A percentile compares a stretch with the other conserved stretches of the same genome.
Conservation (phyloP, 2,888 invertebrate genomes). For the Odontocolon sp. region DNA sequence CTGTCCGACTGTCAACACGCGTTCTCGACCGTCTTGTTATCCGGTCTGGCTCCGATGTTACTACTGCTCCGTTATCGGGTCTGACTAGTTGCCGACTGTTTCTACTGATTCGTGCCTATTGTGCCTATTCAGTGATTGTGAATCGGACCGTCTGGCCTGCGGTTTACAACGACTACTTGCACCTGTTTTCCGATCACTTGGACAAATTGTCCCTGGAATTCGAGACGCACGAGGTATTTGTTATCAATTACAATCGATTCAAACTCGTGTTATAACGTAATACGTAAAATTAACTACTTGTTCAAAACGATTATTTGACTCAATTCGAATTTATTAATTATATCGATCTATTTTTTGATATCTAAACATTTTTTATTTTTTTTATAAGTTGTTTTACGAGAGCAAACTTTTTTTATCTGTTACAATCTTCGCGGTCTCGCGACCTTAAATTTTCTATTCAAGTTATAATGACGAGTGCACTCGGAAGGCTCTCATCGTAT, state of each 20-base stretch:
- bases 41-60: background rate
- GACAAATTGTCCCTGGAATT: slow-evolving; percentile 9
- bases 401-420: too few species aligned
- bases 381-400: too few species aligned
- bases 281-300: background rate
- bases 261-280: background rate
- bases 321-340: too few species aligned
- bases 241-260: background rate
- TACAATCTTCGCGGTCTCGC: slow-evolving; percentile 40
- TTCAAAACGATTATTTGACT: too few species aligned
- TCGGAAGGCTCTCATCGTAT: slow-evolving; percentile 20
- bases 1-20: background rate
- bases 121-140: slow-evolving; percentile 60
- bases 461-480: slow-evolving; percentile 38
- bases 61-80: slow-evolving; percentile 10
- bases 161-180: background rate
- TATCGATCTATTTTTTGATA: background rate
- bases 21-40: background rate
- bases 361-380: too few species aligned
- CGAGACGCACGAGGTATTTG: slow-evolving; percentile 49
- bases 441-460: slow-evolving; percentile 11
- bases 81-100: slow-evolving; percentile 37
- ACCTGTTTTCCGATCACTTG: background rate
- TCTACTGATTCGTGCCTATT: slow-evolving; percentile 39
- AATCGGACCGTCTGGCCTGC: slow-evolving; percentile 4